These are phyloP conservation scores for Gnathonemus echidnorhynchus DNA, from an alignment of 2,113 vertebrate genomes.

Conservation along the genomic window DNA sequence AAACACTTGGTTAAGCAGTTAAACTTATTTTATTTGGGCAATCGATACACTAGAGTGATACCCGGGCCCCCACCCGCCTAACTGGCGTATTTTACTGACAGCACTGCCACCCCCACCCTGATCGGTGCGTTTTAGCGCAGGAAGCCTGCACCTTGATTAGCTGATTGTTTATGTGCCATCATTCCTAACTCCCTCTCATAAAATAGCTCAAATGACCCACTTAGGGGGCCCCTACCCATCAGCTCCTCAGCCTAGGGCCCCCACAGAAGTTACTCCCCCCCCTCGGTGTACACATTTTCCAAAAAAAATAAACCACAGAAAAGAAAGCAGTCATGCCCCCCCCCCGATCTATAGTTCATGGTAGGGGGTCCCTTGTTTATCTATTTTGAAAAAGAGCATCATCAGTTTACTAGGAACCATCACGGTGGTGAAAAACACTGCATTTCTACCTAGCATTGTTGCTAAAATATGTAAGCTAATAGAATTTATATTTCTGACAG, in stretches of 20 bases:
- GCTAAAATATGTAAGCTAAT: not conserved
- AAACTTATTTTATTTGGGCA: not conserved
- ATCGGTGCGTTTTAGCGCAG: not conserved
- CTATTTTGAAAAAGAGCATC: not conserved
- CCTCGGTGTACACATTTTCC: not conserved
- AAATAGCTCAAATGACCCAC: not conserved
- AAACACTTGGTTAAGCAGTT: not conserved
- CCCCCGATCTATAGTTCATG: not conserved
- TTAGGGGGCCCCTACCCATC: not conserved
- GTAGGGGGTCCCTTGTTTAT: not conserved
- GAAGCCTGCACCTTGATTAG: not conserved
- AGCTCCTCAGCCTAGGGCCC: not conserved
- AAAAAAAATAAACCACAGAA: not conserved
- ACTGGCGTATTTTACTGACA: not conserved
- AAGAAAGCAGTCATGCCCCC: not conserved
- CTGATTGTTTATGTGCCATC: not conserved
- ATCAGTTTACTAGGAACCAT: not conserved
- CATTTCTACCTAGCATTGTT: not conserved
- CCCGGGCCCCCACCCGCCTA: not conserved
- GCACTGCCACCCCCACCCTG: not conserved
- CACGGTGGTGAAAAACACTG: not conserved
- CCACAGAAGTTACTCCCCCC: not conserved
- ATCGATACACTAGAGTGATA: not conserved
- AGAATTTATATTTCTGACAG: not conserved
- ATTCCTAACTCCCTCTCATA: not conserved